These are phyloP conservation scores for Drosophila arizonae DNA, from an alignment of 1,140 invertebrate genomes.

Conservation along the genomic window DNA sequence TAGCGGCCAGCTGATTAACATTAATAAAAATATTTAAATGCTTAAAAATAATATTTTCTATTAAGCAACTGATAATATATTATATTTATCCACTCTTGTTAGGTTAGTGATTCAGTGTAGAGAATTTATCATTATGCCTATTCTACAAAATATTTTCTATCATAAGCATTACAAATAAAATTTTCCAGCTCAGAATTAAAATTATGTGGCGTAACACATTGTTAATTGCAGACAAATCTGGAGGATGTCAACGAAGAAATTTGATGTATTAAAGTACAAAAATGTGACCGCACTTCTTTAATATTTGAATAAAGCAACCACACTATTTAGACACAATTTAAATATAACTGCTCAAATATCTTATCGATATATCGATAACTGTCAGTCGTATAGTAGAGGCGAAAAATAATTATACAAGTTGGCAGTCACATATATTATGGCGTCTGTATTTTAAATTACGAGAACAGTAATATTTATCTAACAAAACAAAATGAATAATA, in stretches of 20 bases:
- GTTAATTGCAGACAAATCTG: too few relatives aligned
- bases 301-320: neutral
- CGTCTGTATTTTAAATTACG: slow-evolving; percentile 38
- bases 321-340: neutral
- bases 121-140: too few relatives aligned
- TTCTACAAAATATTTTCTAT: too few relatives aligned
- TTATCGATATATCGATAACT: slow-evolving; percentile 9
- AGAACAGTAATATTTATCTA: slow-evolving; percentile 12
- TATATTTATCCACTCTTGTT: too few relatives aligned
- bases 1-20: neutral
- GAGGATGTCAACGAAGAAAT: too few relatives aligned
- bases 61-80: too few relatives aligned
- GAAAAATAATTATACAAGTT: slow-evolving; percentile 12
- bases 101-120: too few relatives aligned
- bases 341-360: neutral
- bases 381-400: slow-evolving; percentile 1
- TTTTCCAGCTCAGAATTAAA: too few relatives aligned
- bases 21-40: neutral
- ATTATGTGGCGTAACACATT: too few relatives aligned
- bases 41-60: too few relatives aligned
- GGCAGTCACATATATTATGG: slow-evolving; percentile 15
- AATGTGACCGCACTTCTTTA: neutral
- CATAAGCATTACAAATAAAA: too few relatives aligned
- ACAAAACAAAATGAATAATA: slow-evolving; percentile 48
- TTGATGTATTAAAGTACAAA: neutral